A percentile compares a stretch with the other conserved stretches of the same genome.
Conservation (phyloP, 1,140 invertebrate genomes). For the Temnothorax curvispinosus region DNA sequence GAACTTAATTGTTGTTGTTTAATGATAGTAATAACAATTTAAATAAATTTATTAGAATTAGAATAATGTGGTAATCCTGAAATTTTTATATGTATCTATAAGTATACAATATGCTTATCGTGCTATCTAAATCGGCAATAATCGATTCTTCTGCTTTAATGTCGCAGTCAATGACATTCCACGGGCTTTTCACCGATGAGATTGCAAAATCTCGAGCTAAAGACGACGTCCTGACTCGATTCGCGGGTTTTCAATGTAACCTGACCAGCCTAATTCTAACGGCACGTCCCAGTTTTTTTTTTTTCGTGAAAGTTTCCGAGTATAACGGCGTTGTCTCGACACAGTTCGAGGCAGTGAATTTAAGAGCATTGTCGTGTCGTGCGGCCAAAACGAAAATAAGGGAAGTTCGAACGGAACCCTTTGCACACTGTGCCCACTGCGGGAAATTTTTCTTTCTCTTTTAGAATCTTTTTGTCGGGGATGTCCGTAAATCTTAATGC, state of each 20-base stretch:
- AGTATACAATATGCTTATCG: neutral
- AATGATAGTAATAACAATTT: neutral
- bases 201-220: slow-evolving; percentile 9
- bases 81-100: neutral
- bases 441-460: slow-evolving; percentile 46
- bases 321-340: slow-evolving; percentile 60
- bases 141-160: slow-evolving; percentile 30
- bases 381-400: slow-evolving; percentile 77
- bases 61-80: neutral
- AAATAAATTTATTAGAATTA: neutral
- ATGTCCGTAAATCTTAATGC: slow-evolving; percentile 62
- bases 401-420: slow-evolving; percentile 74
- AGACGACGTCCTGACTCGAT: neutral
- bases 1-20: neutral
- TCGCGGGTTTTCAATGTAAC: slow-evolving; percentile 29
- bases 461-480: slow-evolving; percentile 10
- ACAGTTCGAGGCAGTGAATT: slow-evolving; percentile 77
- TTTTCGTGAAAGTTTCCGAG: slow-evolving; percentile 13
- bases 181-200: neutral
- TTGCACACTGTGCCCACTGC: slow-evolving; percentile 31
- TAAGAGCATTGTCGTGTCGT: slow-evolving; percentile 84
- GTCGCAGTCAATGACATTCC: neutral
- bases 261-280: slow-evolving; percentile 51
- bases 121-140: neutral
- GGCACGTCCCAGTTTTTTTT: slow-evolving; percentile 11